phyloP scores from a whole-genome alignment of 1,140 invertebrate species.

The Conopomorpha cramerella region DNA sequence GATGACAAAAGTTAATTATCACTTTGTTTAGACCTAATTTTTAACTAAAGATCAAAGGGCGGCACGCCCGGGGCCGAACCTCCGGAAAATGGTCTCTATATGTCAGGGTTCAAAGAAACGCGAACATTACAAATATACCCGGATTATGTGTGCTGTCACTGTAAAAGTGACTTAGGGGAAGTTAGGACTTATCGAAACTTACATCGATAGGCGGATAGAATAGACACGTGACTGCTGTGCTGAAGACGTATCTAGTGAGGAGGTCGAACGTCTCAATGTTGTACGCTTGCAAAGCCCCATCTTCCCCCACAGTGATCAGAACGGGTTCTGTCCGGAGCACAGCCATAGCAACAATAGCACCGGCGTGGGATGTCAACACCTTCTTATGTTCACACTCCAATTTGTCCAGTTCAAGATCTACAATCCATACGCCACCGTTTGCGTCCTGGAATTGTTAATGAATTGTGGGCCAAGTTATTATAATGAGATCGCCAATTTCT shows the following conservation, averaged over 20 bases:
- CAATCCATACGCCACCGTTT: slow-evolving; percentile 80
- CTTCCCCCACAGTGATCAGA: slow-evolving; percentile 70
- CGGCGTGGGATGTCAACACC: slow-evolving; percentile 75
- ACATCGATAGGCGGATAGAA: slow-evolving; percentile 75
- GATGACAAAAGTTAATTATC: too few relatives aligned
- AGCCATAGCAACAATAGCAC: slow-evolving; percentile 70
- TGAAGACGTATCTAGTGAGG: slow-evolving; percentile 66
- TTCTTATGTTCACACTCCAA: slow-evolving; percentile 59
- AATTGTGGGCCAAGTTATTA: too few relatives aligned
- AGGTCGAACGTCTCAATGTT: slow-evolving; percentile 66
- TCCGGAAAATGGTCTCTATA: too few relatives aligned
- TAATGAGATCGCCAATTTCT: too few relatives aligned
- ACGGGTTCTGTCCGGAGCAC: slow-evolving; percentile 69
- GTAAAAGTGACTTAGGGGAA: too few relatives aligned
- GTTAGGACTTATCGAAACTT: too few relatives aligned
- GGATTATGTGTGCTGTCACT: too few relatives aligned
- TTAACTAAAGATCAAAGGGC: too few relatives aligned
- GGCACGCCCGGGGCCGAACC: too few relatives aligned
- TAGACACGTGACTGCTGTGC: slow-evolving; percentile 65
- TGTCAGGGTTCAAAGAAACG: too few relatives aligned
- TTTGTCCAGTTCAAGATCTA: slow-evolving; percentile 73
- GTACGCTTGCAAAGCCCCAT: slow-evolving; percentile 74
- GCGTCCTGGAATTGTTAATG: slow-evolving; percentile 75
- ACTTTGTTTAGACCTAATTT: too few relatives aligned
- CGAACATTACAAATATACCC: too few relatives aligned